These are phyloP conservation scores for Semotilus atromaculatus DNA, from an alignment of 2,797 vertebrate genomes.

Conservation along the genomic window DNA sequence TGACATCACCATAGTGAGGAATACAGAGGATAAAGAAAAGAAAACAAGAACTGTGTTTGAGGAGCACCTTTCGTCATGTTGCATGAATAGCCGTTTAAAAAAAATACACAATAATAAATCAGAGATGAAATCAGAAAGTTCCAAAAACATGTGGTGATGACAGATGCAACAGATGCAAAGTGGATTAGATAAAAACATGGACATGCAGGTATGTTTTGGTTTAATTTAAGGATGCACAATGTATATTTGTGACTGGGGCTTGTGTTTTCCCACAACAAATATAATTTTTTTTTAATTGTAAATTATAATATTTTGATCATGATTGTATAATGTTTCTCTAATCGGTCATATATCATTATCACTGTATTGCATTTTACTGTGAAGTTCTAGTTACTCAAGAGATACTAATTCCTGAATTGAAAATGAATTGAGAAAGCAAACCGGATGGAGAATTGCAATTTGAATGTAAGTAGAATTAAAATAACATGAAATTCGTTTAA, in stretches of 20 bases:
- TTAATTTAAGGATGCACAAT: neutral
- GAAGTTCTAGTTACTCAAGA: neutral
- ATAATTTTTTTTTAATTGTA: neutral
- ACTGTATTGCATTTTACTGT: neutral
- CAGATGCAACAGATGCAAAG: no score
- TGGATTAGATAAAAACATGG: constrained; percentile 8
- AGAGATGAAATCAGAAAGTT: constrained; percentile 32
- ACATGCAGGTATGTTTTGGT: neutral
- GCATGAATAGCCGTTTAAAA: constrained; percentile 19
- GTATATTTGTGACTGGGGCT: neutral
- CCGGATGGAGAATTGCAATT: neutral
- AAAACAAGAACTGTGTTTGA: constrained; percentile 36
- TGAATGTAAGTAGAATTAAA: neutral
- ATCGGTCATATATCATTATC: neutral
- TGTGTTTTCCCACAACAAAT: neutral
- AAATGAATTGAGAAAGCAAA: neutral
- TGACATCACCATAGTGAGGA: constrained; percentile 53
- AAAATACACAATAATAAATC: constrained; percentile 38
- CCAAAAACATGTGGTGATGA: constrained; percentile 2
- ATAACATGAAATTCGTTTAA: neutral
- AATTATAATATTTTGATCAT: neutral
- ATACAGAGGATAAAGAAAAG: constrained; percentile 47
- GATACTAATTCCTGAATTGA: neutral
- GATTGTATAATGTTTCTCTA: neutral
- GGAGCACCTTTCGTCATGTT: constrained; percentile 25